Evolutionary conservation across 2,888 invertebrate species (phyloP).

Genomic region (Nomada goodeniana): DNA sequence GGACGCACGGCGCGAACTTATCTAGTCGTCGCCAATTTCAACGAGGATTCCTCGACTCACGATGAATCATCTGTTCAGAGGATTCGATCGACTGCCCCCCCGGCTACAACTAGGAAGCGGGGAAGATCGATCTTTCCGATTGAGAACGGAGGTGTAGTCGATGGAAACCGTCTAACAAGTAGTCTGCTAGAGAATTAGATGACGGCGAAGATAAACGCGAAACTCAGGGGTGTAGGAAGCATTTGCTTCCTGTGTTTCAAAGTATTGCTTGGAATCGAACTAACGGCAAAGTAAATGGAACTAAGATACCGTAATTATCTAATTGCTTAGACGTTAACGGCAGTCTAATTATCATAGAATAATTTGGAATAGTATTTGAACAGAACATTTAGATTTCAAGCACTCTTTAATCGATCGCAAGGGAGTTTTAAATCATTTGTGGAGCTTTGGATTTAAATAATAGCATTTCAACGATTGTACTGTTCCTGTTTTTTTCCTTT

Average conservation of each 20-base stretch:
- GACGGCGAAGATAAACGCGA: not conserved
- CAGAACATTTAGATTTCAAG: too few relatives aligned
- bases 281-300: too few relatives aligned
- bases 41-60: constrained; percentile 54
- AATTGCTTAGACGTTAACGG: too few relatives aligned
- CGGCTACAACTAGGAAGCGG: constrained; percentile 3
- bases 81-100: constrained; percentile 27
- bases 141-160: not conserved
- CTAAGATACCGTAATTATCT: too few relatives aligned
- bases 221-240: not conserved
- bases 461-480: too few relatives aligned
- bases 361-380: too few relatives aligned
- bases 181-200: not conserved
- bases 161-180: not conserved
- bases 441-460: too few relatives aligned
- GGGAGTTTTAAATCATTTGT: too few relatives aligned
- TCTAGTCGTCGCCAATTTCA: constrained; percentile 47
- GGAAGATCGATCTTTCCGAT: constrained; percentile 2
- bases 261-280: not conserved
- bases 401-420: too few relatives aligned
- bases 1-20: constrained; percentile 46
- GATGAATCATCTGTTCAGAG: constrained; percentile 66
- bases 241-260: not conserved
- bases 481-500: too few relatives aligned
- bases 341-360: too few relatives aligned